A percentile compares a stretch with the other conserved stretches of the same genome.
phyloP scores from a whole-genome alignment of 1,140 invertebrate species.

The Lerema accius region DNA sequence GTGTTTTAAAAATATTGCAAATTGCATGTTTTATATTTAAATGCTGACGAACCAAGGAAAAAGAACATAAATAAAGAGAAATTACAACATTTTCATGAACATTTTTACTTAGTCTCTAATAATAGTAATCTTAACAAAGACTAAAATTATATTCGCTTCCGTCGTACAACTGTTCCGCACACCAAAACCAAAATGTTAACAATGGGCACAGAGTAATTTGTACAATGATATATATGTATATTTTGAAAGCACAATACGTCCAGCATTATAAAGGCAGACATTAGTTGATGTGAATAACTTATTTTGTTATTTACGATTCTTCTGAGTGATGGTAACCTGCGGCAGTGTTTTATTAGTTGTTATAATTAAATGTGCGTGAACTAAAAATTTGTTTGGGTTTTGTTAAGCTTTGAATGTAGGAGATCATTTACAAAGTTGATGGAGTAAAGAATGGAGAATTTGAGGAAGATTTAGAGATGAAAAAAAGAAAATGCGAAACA shows the following conservation, averaged over 20 bases:
- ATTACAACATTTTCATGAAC: too few relatives aligned
- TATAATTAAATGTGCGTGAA: constrained; percentile 12
- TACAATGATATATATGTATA: constrained; percentile 69
- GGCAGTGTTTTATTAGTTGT: constrained; percentile 21
- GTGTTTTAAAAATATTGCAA: too few relatives aligned
- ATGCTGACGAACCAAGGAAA: too few relatives aligned
- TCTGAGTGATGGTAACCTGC: constrained; percentile 54
- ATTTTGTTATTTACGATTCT: constrained; percentile 71
- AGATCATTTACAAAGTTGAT: too few relatives aligned
- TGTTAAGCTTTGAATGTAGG: not conserved
- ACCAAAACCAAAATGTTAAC: constrained; percentile 57
- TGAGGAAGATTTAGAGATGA: too few relatives aligned
- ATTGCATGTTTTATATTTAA: too few relatives aligned
- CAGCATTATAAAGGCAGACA: constrained; percentile 67
- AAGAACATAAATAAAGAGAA: too few relatives aligned
- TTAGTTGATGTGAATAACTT: constrained; percentile 74
- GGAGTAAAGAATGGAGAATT: too few relatives aligned
- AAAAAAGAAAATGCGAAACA: too few relatives aligned
- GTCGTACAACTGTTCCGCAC: constrained; percentile 44
- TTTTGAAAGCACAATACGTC: constrained; percentile 69
- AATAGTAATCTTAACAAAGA: too few relatives aligned
- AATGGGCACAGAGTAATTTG: constrained; percentile 72
- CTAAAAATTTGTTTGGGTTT: not conserved
- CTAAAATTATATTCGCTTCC: too few relatives aligned
- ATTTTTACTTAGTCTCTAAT: too few relatives aligned